These are phyloP conservation scores for Gavialis gangeticus DNA, from an alignment of 2,113 vertebrate genomes.

Conservation along the genomic window DNA sequence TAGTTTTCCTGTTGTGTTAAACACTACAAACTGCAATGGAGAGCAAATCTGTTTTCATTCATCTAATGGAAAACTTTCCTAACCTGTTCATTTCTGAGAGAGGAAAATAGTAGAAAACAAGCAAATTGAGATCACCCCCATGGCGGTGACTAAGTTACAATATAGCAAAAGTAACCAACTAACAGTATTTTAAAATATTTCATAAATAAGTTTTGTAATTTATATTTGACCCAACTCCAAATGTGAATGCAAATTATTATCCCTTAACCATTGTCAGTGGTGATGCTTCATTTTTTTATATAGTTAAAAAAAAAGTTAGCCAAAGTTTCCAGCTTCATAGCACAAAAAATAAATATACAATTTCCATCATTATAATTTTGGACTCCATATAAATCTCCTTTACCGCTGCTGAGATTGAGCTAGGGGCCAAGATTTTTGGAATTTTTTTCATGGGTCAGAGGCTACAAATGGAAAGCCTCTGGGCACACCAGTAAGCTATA, in stretches of 20 bases:
- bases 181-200: neutral
- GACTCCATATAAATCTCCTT: neutral
- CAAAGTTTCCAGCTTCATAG: neutral
- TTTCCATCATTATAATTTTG: neutral
- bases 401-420: neutral
- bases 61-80: neutral
- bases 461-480: neutral
- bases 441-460: neutral
- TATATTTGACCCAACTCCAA: neutral
- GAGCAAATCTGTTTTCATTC: neutral
- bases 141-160: neutral
- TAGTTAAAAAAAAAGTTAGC: neutral
- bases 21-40: neutral
- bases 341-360: neutral
- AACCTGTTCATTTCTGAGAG: neutral
- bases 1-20: neutral
- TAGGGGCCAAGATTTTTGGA: neutral
- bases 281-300: neutral
- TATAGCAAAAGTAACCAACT: neutral
- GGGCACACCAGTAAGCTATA: neutral
- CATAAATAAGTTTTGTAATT: neutral
- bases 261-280: neutral
- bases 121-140: neutral
- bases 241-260: neutral
- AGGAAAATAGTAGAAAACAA: neutral